A percentile compares a stretch with the other conserved stretches of the same genome.
phyloP scores from a whole-genome alignment of 2,888 invertebrate genomes.

The Acanthosoma haemorrhoidale region DNA sequence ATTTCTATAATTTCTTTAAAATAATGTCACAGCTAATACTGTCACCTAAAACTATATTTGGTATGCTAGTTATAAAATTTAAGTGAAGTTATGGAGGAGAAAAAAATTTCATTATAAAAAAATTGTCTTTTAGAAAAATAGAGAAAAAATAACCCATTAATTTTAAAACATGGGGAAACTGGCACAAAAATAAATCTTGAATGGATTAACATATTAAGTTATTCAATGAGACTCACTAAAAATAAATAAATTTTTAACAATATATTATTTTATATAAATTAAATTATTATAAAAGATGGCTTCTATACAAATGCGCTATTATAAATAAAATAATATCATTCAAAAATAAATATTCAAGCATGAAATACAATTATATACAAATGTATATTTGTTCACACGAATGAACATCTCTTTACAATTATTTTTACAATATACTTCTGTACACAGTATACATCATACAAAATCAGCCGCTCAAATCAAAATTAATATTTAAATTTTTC shows the following conservation, averaged over 20 bases:
- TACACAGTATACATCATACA: background rate
- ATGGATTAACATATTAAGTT: background rate
- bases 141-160: no score
- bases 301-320: background rate
- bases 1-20: conserved; percentile 3
- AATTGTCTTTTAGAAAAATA: no score
- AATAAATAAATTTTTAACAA: background rate
- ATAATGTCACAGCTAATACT: conserved; percentile 20
- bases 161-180: no score
- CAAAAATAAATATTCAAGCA: conserved; percentile 21
- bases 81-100: no score
- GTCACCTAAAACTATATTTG: conserved; percentile 28
- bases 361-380: conserved; percentile 14
- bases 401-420: background rate
- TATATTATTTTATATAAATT: no score
- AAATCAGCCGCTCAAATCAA: background rate
- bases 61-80: conserved; percentile 26
- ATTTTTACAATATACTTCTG: background rate
- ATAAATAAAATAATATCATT: conserved; percentile 19
- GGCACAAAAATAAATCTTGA: background rate
- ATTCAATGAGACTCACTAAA: no score
- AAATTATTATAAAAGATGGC: background rate
- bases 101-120: no score
- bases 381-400: background rate
- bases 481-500: no score